These are phyloP conservation scores for Physeter macrocephalus DNA, from an alignment of 2,113 vertebrate species.

Conservation along the genomic window DNA sequence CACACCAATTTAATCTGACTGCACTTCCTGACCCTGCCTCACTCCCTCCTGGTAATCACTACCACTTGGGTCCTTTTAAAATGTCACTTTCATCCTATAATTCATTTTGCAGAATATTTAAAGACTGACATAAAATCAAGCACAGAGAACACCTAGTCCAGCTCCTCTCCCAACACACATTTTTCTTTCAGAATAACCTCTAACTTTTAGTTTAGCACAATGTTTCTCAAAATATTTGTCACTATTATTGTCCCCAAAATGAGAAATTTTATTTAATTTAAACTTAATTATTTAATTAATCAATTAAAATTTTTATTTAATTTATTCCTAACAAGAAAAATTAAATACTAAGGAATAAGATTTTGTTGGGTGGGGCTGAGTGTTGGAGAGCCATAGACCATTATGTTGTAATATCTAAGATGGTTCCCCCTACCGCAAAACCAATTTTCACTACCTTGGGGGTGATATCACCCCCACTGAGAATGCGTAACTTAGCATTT, in stretches of 20 bases:
- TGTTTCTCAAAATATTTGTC: background rate
- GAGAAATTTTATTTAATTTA: background rate
- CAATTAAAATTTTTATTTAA: background rate
- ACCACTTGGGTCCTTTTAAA: background rate
- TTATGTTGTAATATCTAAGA: background rate
- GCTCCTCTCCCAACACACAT: background rate
- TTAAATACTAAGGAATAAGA: background rate
- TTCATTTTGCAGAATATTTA: background rate
- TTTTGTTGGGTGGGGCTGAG: background rate
- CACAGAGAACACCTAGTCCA: background rate
- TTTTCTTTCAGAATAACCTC: background rate
- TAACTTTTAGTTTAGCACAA: background rate
- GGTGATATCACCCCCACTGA: background rate
- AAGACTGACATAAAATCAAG: background rate
- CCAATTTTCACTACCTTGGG: background rate
- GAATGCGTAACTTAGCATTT: background rate
- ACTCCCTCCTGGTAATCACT: background rate
- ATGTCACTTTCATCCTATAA: background rate
- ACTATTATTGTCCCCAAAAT: background rate
- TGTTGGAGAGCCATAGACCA: background rate
- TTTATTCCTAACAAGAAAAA: background rate
- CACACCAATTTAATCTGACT: background rate
- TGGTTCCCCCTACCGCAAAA: background rate
- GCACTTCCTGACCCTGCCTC: background rate
- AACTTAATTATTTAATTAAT: background rate